Evolutionary conservation across 2,797 vertebrate genomes (phyloP).

Genomic region (Pygocentrus nattereri): DNA sequence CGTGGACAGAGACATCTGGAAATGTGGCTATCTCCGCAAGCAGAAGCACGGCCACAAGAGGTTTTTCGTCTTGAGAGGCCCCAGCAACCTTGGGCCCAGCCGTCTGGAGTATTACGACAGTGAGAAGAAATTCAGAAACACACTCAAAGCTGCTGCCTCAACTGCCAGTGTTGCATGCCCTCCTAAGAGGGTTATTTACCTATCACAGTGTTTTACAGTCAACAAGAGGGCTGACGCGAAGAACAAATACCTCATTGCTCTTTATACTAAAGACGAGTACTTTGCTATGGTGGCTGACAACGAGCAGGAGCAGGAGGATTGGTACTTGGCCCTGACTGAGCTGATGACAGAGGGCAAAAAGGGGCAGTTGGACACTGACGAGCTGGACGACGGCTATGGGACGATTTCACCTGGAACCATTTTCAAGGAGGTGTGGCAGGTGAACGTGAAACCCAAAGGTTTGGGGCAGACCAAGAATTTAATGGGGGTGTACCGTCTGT

Average conservation of each 20-base stretch:
- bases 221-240: constrained; percentile 88
- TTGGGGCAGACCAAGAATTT: constrained; percentile 86
- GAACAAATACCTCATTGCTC: constrained; percentile 89
- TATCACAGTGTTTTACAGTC: constrained; percentile 85
- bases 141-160: constrained; percentile 76
- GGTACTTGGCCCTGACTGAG: constrained; percentile 84
- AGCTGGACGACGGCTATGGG: constrained; percentile 78
- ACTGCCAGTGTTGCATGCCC: constrained; percentile 43
- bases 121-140: constrained; percentile 87
- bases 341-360: constrained; percentile 81
- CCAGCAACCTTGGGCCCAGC: constrained; percentile 76
- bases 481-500: constrained; percentile 85
- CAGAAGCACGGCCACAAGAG: constrained; percentile 86
- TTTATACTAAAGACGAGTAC: constrained; percentile 87
- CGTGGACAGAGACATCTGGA: constrained; percentile 77
- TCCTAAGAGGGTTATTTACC: constrained; percentile 80
- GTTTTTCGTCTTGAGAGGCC: constrained; percentile 84
- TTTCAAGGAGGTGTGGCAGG: constrained; percentile 90
- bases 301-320: constrained; percentile 86
- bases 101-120: constrained; percentile 89
- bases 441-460: constrained; percentile 86
- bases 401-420: constrained; percentile 75
- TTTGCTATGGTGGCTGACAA: constrained; percentile 86
- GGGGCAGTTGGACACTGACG: constrained; percentile 64
- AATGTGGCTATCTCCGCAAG: constrained; percentile 87